Base-by-base conservation (phyloP, 2,797 vertebrate species). In the Australoheros facetus region DNA sequence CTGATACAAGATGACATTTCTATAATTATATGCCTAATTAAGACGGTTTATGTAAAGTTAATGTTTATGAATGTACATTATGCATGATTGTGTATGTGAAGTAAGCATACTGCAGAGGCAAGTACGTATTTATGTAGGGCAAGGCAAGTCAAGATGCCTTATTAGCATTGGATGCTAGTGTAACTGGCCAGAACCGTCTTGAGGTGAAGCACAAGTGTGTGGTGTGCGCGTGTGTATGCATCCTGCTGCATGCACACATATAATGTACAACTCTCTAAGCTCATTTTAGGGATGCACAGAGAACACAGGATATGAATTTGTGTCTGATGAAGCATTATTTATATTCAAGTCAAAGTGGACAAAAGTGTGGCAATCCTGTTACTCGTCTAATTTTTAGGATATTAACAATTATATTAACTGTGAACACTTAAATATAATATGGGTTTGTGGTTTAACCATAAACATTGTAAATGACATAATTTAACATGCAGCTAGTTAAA, bases 121-220 rank as follows among this genome's bases (percentile, higher is more conserved):
- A 62, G 58, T 30, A 26, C 80, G 75, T 34, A 71, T 73, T 73
- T 82, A 81, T 91, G 69, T 83, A 89, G 87, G 87, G 75, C 79
- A 81, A 74, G 32, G 30, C 59, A 81, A 0, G 34, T 77, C 54
- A 42, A 56, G 71, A 82, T 57, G 64, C 64, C 64, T 92, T 82
- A 90, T 93, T 93, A 92, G 86, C 83, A 89, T 85, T n/a, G 48
- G 57, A 71, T 57, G 81, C 56, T 76, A 59, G 17, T 9, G 53
- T 23, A 57, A 72, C 83, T 42, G 72, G 66, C 71, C 77, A 42
- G 71, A 73, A 73, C 54, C 0, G 54, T 77, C 66, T 57, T 56
- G 69, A 13, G 70, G 51, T 16, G 19, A 7, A 74, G 81, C 84
- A 32, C 45, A 21, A 54, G n/a, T 21, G 51, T 54, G 7, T 32